Base-by-base conservation (phyloP, 2,797 vertebrate genomes). In the Centroberyx gerrardi region DNA sequence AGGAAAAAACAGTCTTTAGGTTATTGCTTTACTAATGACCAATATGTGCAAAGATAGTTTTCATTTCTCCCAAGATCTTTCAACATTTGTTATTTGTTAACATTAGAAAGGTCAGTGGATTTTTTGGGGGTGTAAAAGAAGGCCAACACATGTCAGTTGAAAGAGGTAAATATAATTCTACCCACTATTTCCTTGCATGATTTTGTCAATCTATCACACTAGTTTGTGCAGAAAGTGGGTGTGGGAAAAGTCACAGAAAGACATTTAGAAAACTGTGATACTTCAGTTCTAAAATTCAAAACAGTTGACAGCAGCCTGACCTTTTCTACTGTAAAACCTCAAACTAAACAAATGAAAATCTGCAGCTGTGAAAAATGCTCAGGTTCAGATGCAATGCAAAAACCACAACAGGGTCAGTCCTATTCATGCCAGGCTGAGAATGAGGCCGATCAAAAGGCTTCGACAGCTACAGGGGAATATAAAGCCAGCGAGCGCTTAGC, bases 401-500 rank as follows among this genome's bases (percentile, higher is more conserved):
- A 71, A 74, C 22, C 52, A 71, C 36, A 66, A 56, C 54, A 74
- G 3, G 17, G 22, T 28, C 7, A 0, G 1, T 62, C 18, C 36
- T 5, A 3, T 64, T 77, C 54, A 71, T 64, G 59, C 36, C 78
- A 70, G 14, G 42, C 22, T 38, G 5, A 10, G 8, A 15, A 31
- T 55, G 53, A 5, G 54, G 9, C 18, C 67, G 80, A 88, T 86
- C 84, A 87, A 87, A 90, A 82, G 66, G 71, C 56, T 64, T 61
- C 42, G 8, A 40, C 62, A 76, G 52, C 67, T 69, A 36, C 28
- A 42, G 85, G 83, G 82, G 88, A 78, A 82, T 76, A 88, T 72
- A 89, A 90, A 87, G 69, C 70, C 79, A 82, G 80, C 67, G 0
- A 81, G 83, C 88, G 88, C 90, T 90, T 91, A 87, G 89, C 80